A percentile compares a stretch with the other conserved stretches of the same genome.
These are phyloP conservation scores for Engystomops pustulosus DNA, from an alignment of 2,113 vertebrate genomes.

Conservation along the genomic window DNA sequence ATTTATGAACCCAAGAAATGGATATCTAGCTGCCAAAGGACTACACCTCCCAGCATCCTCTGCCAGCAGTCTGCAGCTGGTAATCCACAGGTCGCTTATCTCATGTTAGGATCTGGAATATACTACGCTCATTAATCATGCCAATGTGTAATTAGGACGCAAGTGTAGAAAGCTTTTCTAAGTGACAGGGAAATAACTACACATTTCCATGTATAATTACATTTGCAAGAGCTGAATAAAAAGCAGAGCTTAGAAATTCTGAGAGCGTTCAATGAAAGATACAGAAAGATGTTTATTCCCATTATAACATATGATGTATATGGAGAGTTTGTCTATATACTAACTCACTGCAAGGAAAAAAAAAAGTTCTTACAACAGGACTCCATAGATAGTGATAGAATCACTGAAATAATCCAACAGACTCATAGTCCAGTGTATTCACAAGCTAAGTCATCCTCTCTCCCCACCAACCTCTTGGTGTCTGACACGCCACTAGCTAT, in stretches of 20 bases:
- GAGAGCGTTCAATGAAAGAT: not conserved
- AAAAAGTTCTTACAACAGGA: too few species aligned
- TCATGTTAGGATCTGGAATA: slow-evolving; percentile 11
- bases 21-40: not conserved
- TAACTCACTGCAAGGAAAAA: too few species aligned
- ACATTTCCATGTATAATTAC: slow-evolving; percentile 41
- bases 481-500: too few species aligned
- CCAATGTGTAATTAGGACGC: slow-evolving; percentile 6
- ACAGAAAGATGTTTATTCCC: not conserved
- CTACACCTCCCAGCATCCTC: slow-evolving; percentile 8
- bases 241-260: not conserved
- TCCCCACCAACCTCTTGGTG: too few species aligned
- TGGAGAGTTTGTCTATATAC: too few species aligned
- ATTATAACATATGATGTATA: not conserved
- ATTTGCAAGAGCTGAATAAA: slow-evolving; percentile 25
- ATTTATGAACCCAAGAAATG: too few species aligned
- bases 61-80: not conserved
- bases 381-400: too few species aligned
- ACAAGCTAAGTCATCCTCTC: too few species aligned
- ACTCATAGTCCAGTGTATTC: too few species aligned
- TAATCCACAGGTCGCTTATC: not conserved
- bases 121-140: slow-evolving; percentile 32
- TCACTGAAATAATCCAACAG: too few species aligned
- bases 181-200: slow-evolving; percentile 19
- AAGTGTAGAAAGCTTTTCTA: not conserved